phyloP scores from a whole-genome alignment of 2,797 vertebrate species.

The Antennarius maculatus region DNA sequence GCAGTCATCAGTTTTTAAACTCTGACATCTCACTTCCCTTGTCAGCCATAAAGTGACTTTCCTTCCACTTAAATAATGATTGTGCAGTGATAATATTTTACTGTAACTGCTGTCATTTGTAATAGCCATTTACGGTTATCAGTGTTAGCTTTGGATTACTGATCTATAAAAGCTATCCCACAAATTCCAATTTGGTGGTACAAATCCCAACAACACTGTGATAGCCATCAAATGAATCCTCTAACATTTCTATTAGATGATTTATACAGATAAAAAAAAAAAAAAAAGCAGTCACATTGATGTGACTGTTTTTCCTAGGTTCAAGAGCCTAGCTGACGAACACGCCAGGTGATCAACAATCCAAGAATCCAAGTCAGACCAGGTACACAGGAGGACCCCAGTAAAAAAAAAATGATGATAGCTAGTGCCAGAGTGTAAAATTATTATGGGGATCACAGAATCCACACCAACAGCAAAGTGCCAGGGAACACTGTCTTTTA shows the following conservation, averaged over 20 bases:
- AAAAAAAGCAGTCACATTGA: background rate
- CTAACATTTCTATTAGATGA: background rate
- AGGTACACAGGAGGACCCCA: background rate
- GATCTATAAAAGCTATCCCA: background rate
- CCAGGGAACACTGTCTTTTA: background rate
- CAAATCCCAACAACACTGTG: background rate
- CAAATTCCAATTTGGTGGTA: background rate
- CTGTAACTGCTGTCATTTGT: background rate
- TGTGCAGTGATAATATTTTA: constrained; percentile 7
- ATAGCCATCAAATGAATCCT: background rate
- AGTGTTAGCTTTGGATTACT: background rate
- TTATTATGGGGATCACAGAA: background rate
- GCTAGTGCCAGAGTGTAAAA: no score
- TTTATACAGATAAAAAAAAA: background rate
- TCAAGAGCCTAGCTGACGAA: constrained; percentile 5
- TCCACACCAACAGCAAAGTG: constrained; percentile 13
- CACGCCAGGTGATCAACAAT: background rate
- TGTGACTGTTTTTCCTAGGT: no score
- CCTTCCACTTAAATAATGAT: background rate
- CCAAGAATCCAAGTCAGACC: no score
- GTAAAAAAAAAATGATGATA: no score
- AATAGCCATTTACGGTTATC: constrained; percentile 4
- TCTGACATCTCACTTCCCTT: background rate
- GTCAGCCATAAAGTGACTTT: background rate
- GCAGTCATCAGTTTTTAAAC: background rate